phyloP scores from a whole-genome alignment of 2,113 vertebrate genomes.

The Melanerpes formicivorus region DNA sequence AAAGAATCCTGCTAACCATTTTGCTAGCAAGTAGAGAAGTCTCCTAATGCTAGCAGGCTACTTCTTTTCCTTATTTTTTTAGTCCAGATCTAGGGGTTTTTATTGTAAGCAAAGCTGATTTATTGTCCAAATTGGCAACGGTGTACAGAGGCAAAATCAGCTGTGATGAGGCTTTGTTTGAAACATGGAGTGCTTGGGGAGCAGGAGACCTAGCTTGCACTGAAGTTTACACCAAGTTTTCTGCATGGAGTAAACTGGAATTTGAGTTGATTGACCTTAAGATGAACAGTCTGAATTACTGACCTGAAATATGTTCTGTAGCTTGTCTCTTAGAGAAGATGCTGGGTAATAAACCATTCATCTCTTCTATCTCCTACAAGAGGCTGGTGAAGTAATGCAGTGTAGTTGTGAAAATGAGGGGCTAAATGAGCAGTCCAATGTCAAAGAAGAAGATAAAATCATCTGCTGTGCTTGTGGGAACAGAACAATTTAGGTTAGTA shows the following conservation, averaged over 20 bases:
- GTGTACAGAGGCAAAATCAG: not conserved
- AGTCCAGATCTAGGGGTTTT: not conserved
- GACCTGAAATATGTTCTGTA: not conserved
- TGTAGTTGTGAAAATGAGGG: not conserved
- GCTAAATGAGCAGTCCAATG: not conserved
- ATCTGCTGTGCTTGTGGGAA: not conserved
- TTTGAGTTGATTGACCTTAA: not conserved
- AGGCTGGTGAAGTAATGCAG: not conserved
- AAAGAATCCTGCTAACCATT: not conserved
- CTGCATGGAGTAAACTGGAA: not conserved
- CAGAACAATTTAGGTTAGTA: not conserved
- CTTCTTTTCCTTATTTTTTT: not conserved
- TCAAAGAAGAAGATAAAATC: slow-evolving; percentile 2
- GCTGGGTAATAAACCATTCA: not conserved
- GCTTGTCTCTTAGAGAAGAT: not conserved
- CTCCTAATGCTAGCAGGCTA: not conserved
- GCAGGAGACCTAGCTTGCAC: not conserved
- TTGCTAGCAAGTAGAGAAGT: not conserved
- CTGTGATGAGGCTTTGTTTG: not conserved
- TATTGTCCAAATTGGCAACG: not conserved
- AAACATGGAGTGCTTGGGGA: not conserved
- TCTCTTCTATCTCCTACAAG: not conserved
- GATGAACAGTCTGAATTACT: not conserved
- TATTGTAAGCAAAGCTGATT: not conserved
- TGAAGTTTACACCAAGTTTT: not conserved